These are phyloP conservation scores for Xenopus tropicalis DNA, from an alignment of 2,113 vertebrate species.

Conservation along the genomic window UCB_Xtro_10.0 CM004445.2:85579501-85580000, in stretches of 20 bases:
- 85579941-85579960: too few relatives aligned
- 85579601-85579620: too few relatives aligned
- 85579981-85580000: too few relatives aligned
- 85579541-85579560: too few relatives aligned
- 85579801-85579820: slow-evolving; percentile 13
- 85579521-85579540: too few relatives aligned
- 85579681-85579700: background rate
- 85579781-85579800: slow-evolving; percentile 13
- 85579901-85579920: too few relatives aligned
- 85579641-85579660: background rate
- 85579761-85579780: slow-evolving; percentile 3
- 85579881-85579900: background rate
- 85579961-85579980: background rate
- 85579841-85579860: background rate
- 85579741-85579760: slow-evolving; percentile 9
- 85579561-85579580: too few relatives aligned
- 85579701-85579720: slow-evolving; percentile 27
- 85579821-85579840: slow-evolving; percentile 18
- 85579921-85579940: too few relatives aligned
- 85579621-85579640: slow-evolving; percentile 21
- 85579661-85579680: slow-evolving; percentile 15
- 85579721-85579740: slow-evolving; percentile 22
- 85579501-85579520: too few relatives aligned
- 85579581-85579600: too few relatives aligned
- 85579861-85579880: background rate